phyloP scores from a whole-genome alignment of 2,797 vertebrate species.

The Chrysocyon brachyurus region DNA sequence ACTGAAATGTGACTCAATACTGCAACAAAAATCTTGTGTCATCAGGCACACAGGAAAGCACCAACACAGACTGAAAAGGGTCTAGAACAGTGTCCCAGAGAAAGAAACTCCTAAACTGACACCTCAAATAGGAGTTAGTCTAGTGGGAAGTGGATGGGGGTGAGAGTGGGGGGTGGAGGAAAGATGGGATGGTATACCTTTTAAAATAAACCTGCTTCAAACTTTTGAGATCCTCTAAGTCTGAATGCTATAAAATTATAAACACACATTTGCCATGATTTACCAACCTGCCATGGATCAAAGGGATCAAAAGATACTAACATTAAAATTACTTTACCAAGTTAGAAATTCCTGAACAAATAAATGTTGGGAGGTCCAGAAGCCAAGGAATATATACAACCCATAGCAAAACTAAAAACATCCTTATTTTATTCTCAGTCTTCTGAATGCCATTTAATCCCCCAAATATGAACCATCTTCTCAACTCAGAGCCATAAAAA shows the following conservation, averaged over 20 bases:
- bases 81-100: not conserved
- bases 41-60: not conserved
- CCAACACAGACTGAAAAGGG: not conserved
- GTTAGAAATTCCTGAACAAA: not conserved
- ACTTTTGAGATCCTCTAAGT: not conserved
- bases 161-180: not conserved
- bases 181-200: too few relatives aligned
- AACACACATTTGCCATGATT: not conserved
- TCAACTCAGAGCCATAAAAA: not conserved
- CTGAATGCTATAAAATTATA: not conserved
- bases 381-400: not conserved
- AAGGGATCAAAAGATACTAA: slow-evolving; percentile 3
- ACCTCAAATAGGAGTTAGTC: not conserved
- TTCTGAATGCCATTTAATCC: not conserved
- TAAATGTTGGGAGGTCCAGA: not conserved
- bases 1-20: not conserved
- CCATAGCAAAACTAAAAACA: not conserved
- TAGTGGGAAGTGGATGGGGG: not conserved
- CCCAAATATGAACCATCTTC: not conserved
- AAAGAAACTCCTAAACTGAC: not conserved
- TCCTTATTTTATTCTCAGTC: slow-evolving; percentile 3
- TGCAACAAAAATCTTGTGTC: not conserved
- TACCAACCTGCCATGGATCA: not conserved
- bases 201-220: not conserved
- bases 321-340: slow-evolving; percentile 27